A percentile compares a stretch with the other conserved stretches of the same genome.
phyloP scores from a whole-genome alignment of 2,797 vertebrate species.

The Anabas testudineus region DNA sequence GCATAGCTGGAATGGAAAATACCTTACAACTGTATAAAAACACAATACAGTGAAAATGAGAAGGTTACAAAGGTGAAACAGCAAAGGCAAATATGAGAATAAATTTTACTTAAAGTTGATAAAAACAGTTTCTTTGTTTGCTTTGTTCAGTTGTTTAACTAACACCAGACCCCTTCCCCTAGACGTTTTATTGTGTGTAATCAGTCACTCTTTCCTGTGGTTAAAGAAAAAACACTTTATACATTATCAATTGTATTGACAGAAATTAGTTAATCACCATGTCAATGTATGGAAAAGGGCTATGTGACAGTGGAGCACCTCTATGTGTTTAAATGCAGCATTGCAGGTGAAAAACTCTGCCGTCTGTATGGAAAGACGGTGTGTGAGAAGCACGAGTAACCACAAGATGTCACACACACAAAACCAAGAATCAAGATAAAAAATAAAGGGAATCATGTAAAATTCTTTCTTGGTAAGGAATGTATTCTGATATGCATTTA shows the following conservation, averaged over 20 bases:
- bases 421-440: slow-evolving; percentile 20
- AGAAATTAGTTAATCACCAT: not conserved
- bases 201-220: not conserved
- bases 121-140: not conserved
- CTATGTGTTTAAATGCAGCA: slow-evolving; percentile 61
- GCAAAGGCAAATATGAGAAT: slow-evolving; percentile 3
- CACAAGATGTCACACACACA: slow-evolving; percentile 11
- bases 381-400: slow-evolving; percentile 5
- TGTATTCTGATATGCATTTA: slow-evolving; percentile 39
- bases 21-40: slow-evolving; percentile 9
- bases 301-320: slow-evolving; percentile 60
- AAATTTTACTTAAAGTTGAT: slow-evolving; percentile 6
- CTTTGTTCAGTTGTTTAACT: slow-evolving; percentile 10
- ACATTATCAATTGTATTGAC: not conserved
- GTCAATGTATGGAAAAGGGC: not conserved
- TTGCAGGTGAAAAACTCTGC: slow-evolving; percentile 39
- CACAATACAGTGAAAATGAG: slow-evolving; percentile 33
- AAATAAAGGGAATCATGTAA: not conserved
- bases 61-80: slow-evolving; percentile 12
- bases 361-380: slow-evolving; percentile 11
- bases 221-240: slow-evolving; percentile 18
- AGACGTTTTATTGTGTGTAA: not conserved
- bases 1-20: slow-evolving; percentile 40
- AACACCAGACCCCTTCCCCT: not conserved
- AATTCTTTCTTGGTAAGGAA: slow-evolving; percentile 23